A percentile compares a stretch with the other conserved stretches of the same genome.
These are phyloP conservation scores for Ostrea edulis DNA, from an alignment of 1,140 invertebrate species.

Conservation along the genomic window DNA sequence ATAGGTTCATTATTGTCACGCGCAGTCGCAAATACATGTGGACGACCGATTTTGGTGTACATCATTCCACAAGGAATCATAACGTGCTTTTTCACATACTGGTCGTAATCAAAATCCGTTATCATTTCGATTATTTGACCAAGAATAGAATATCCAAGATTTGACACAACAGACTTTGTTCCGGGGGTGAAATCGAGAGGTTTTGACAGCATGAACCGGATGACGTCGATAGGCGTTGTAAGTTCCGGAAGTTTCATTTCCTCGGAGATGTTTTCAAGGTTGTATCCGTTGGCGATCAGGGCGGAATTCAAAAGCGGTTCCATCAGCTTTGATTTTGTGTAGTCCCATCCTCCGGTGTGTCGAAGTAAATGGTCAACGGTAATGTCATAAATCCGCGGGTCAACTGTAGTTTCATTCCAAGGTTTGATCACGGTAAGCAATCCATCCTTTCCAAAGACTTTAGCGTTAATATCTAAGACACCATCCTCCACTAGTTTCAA, in stretches of 20 bases:
- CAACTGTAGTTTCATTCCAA: conserved; percentile 48
- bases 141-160: conserved; percentile 77
- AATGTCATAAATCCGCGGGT: conserved; percentile 69
- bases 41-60: conserved; percentile 70
- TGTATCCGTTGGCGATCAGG: conserved; percentile 57
- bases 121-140: conserved; percentile 76
- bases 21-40: conserved; percentile 48
- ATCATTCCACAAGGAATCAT: conserved; percentile 77
- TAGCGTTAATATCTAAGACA: conserved; percentile 60
- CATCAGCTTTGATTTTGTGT: conserved; percentile 62
- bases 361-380: conserved; percentile 74
- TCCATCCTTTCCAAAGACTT: conserved; percentile 70
- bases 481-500: conserved; percentile 69
- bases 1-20: conserved; percentile 55
- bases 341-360: conserved; percentile 75
- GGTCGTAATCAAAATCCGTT: conserved; percentile 68
- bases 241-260: conserved; percentile 58
- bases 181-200: conserved; percentile 72
- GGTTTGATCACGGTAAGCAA: conserved; percentile 65
- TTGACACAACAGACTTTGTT: conserved; percentile 73
- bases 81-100: conserved; percentile 71
- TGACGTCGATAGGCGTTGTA: conserved; percentile 60
- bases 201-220: conserved; percentile 70
- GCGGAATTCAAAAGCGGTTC: conserved; percentile 72
- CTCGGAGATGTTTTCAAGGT: conserved; percentile 68